Percentiles rank a stretch among this genome's conserved stretches.
These are phyloP conservation scores for Atta cephalotes DNA, from an alignment of 1,140 invertebrate species.

Conservation along the genomic window DNA sequence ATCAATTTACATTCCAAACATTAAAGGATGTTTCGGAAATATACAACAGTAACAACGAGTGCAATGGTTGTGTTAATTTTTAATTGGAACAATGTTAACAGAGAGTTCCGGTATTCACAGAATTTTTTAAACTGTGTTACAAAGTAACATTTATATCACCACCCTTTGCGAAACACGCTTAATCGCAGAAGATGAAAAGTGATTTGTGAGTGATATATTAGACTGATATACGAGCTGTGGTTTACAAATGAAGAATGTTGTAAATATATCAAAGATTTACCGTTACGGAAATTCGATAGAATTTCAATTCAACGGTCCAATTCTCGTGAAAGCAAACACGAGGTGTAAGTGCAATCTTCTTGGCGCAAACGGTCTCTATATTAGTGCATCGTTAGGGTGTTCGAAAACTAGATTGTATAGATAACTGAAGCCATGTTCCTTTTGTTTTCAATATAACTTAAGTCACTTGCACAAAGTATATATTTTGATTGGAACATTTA, in stretches of 20 bases:
- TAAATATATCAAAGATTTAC: conserved; percentile 51
- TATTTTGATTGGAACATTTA: neutral
- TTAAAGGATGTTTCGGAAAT: conserved; percentile 4
- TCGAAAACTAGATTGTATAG: neutral
- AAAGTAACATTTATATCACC: conserved; percentile 5
- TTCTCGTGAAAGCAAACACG: conserved; percentile 30
- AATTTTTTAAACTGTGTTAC: conserved; percentile 32
- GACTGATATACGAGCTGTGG: conserved; percentile 40
- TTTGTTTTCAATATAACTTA: conserved; percentile 35
- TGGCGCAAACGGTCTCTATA: conserved; percentile 22
- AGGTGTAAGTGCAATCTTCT: conserved; percentile 68
- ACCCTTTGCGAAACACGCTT: neutral
- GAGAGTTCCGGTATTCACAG: neutral
- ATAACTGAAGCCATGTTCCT: conserved; percentile 34
- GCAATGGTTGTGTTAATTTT: conserved; percentile 60
- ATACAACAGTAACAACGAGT: conserved; percentile 41
- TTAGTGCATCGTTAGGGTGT: conserved; percentile 23
- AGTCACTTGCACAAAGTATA: neutral
- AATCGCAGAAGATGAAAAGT: conserved; percentile 20
- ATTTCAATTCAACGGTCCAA: conserved; percentile 6
- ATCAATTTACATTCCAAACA: conserved; percentile 33
- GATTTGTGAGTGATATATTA: conserved; percentile 53
- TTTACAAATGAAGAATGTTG: conserved; percentile 13
- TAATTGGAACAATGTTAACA: neutral
- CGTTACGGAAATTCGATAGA: conserved; percentile 9